Evolutionary conservation across 2,797 vertebrate species (phyloP).

Genomic region (Craterocephalus amniculus): DNA sequence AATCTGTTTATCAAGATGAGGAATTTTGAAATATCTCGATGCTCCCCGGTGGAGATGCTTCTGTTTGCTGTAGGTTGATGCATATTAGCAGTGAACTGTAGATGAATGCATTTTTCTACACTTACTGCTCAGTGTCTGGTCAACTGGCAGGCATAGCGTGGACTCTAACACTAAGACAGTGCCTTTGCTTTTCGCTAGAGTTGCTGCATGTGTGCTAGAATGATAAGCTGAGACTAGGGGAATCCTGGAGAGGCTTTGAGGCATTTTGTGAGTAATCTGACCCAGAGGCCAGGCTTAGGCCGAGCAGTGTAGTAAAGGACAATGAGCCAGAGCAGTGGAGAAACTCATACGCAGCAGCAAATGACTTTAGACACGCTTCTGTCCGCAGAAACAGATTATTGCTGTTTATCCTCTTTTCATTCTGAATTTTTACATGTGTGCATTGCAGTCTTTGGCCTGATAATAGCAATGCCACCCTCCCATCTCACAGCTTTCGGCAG

Average conservation of each 20-base stretch:
- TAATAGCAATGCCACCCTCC: constrained; percentile 74
- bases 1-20: constrained; percentile 18
- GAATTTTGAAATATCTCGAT: constrained; percentile 32
- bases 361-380: constrained; percentile 81
- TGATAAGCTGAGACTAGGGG: constrained; percentile 75
- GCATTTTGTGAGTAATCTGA: constrained; percentile 79
- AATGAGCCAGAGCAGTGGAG: constrained; percentile 74
- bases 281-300: constrained; percentile 78
- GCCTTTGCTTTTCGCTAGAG: constrained; percentile 48
- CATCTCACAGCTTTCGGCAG: constrained; percentile 62
- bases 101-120: constrained; percentile 26
- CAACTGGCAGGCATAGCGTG: constrained; percentile 24
- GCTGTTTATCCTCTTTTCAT: constrained; percentile 79
- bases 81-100: constrained; percentile 20
- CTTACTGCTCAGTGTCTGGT: constrained; percentile 27
- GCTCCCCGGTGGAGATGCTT: background rate
- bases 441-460: constrained; percentile 69
- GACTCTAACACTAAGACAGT: constrained; percentile 49
- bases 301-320: constrained; percentile 74
- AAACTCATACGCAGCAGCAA: constrained; percentile 73
- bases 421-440: constrained; percentile 71
- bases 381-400: constrained; percentile 79
- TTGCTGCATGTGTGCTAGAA: constrained; percentile 74
- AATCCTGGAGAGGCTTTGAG: constrained; percentile 71
- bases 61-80: constrained; percentile 16